Percentiles rank a stretch among this genome's conserved stretches.
phyloP scores from a whole-genome alignment of 2,797 vertebrate genomes.

The Octomys mimax region DNA sequence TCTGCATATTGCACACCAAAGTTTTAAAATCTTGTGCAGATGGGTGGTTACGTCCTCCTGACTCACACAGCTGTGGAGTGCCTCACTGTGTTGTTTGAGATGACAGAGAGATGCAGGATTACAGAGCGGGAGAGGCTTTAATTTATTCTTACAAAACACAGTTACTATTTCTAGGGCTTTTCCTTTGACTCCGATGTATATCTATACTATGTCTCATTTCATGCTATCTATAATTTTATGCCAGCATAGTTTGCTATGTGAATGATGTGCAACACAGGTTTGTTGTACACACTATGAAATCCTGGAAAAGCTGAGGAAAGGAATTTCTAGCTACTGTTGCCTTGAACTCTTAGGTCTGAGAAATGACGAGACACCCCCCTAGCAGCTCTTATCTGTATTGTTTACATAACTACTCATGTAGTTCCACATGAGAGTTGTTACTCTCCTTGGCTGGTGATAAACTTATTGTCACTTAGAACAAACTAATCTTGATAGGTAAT shows the following conservation, averaged over 20 bases:
- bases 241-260: background rate
- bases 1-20: background rate
- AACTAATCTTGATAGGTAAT: slow-evolving; percentile 64
- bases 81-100: background rate
- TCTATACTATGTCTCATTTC: background rate
- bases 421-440: slow-evolving; percentile 27
- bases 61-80: background rate
- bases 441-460: slow-evolving; percentile 52
- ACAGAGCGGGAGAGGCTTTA: background rate
- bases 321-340: background rate
- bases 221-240: background rate
- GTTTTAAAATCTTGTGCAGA: background rate
- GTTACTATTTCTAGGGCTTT: background rate
- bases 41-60: background rate
- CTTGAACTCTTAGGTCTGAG: slow-evolving; percentile 10
- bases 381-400: background rate
- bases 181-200: background rate
- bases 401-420: background rate
- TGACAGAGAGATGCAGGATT: background rate
- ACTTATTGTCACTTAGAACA: slow-evolving; percentile 57
- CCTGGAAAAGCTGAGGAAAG: background rate
- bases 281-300: background rate
- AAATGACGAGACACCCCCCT: background rate
- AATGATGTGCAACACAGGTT: background rate
- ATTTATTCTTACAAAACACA: slow-evolving; percentile 23